These are phyloP conservation scores for Scaptomyza caliginosa DNA, from an alignment of 2,888 invertebrate species.

Conservation along the genomic window DNA sequence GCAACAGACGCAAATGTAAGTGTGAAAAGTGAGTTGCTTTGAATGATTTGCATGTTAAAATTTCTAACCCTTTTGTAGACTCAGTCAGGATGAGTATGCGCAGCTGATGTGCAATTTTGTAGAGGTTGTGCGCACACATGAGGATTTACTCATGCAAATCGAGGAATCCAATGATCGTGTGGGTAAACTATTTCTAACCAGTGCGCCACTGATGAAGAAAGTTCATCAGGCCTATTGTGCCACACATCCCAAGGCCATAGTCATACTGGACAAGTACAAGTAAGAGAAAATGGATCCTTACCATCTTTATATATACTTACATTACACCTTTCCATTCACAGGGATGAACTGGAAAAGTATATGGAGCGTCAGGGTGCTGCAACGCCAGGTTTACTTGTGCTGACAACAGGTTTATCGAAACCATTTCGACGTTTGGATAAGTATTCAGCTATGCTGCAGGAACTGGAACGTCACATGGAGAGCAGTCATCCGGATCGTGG, in stretches of 20 bases:
- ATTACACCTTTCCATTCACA: constrained; percentile 71
- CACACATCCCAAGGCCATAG: constrained; percentile 97
- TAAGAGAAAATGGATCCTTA: constrained; percentile 84
- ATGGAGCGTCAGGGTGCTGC: constrained; percentile 95
- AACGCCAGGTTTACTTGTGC: constrained; percentile 92
- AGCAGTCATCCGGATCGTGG: constrained; percentile 98
- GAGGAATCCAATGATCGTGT: constrained; percentile 93
- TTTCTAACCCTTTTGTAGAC: constrained; percentile 85
- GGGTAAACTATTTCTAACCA: constrained; percentile 95
- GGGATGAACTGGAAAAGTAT: constrained; percentile 92
- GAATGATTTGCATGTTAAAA: too few relatives aligned
- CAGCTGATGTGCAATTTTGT: constrained; percentile 94
- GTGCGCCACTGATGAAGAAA: constrained; percentile 91
- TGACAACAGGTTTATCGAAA: constrained; percentile 96
- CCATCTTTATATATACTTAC: neutral
- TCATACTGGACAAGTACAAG: constrained; percentile 96
- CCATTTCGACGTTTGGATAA: constrained; percentile 97
- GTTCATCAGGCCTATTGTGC: constrained; percentile 95
- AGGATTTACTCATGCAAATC: constrained; percentile 90
- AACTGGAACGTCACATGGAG: constrained; percentile 97
- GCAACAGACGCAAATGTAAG: constrained; percentile 94
- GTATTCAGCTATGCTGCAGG: constrained; percentile 97
- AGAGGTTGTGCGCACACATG: constrained; percentile 94
- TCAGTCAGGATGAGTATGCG: constrained; percentile 93
- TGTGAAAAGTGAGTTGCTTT: neutral